Evolutionary conservation across 2,797 vertebrate genomes (phyloP), one percentile per base, ranked within the genome.

Genomic region (Gouania willdenowi): DNA sequence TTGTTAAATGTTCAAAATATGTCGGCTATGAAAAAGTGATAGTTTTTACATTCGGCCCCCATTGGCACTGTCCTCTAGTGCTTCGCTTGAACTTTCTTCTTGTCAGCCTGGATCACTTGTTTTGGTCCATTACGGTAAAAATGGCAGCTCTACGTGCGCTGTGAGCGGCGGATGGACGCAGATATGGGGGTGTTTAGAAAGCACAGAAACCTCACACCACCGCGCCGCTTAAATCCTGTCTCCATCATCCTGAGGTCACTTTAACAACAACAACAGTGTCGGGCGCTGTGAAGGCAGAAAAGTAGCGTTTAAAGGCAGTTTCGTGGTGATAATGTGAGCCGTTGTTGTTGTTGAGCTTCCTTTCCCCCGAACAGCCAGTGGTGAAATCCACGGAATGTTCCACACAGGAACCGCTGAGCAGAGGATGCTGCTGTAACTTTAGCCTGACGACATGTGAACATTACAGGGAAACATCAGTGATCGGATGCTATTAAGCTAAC

Each of bases 301-400:
- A 7, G 5, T n/a, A n/a, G n/a, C n/a, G n/a, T n/a, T 6, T 17
- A 1, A 6, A 6, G 24, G 13, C 26, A 3, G n/a, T n/a, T n/a
- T 8, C 6, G 33, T 10, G 18, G 15, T 22, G 42, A 37, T 33
- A 35, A 43, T 3, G 13, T 3, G 8, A 23, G 18, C 17, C 36
- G n/a, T n/a, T 32, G 4, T 12, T 23, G 0, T 46, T 33, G 66
- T 58, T 60, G 32, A 54, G 51, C 75, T 81, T 83, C 85, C 69
- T 72, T 74, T 29, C 6, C n/a, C n/a, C 4, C n/a, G n/a, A 10
- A 37, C 56, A 50, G 41, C n/a, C 60, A 78, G 77, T 89, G 88
- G 87, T 89, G 78, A 83, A 85, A 83, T 50, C 88, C 86, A 82
- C 80, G 87, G 85, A 89, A 84, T 83, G 88, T 86, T 86, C 88